A percentile compares a stretch with the other conserved stretches of the same genome.
phyloP scores from a whole-genome alignment of 2,113 vertebrate genomes.

The Myotis brandtii region DNA sequence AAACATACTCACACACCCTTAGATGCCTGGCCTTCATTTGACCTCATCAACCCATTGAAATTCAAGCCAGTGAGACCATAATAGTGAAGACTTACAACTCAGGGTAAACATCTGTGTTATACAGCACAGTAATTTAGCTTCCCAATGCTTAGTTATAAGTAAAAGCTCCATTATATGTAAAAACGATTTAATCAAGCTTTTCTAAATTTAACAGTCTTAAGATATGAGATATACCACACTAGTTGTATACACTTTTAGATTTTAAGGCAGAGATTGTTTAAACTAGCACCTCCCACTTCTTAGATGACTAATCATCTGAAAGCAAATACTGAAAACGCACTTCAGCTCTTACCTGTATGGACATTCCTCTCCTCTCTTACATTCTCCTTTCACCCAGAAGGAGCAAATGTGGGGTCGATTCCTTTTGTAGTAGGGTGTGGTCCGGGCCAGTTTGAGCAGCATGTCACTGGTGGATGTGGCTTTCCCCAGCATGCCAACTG shows the following conservation, averaged over 20 bases:
- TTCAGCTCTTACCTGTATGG: constrained; percentile 92
- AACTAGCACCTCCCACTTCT: neutral
- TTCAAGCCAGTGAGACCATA: neutral
- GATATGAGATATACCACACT: neutral
- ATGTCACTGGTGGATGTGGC: constrained; percentile 97
- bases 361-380: constrained; percentile 98
- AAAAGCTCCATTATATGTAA: neutral
- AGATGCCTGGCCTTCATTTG: neutral
- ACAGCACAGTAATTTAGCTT: neutral
- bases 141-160: neutral
- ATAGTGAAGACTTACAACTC: neutral
- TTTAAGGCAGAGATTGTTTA: constrained; percentile 4
- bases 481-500: constrained; percentile 95
- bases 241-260: neutral
- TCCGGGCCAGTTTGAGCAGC: constrained; percentile 97
- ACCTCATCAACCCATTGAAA: constrained; percentile 1
- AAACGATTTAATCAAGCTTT: constrained; percentile 20
- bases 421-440: constrained; percentile 98
- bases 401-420: constrained; percentile 99
- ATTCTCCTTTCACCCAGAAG: constrained; percentile 99
- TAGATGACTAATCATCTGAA: neutral
- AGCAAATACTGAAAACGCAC: neutral
- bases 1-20: neutral
- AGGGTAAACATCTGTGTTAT: neutral
- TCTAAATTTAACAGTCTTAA: neutral